Percentiles rank a stretch among this genome's conserved stretches.
Conservation (phyloP, 2,797 vertebrate genomes). For the Manis crassicaudata region DNA sequence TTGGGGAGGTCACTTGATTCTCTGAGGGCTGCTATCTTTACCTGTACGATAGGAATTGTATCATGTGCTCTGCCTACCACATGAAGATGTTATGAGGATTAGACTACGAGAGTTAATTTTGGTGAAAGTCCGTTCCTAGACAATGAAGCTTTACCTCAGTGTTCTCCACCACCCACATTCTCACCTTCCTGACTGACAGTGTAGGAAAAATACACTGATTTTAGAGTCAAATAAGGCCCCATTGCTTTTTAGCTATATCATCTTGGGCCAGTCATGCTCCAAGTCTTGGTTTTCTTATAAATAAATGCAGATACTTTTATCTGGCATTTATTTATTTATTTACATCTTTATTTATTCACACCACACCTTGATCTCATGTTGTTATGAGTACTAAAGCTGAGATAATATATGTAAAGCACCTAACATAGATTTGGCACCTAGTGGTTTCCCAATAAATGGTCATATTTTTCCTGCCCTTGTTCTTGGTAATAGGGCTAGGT, state of each 20-base stretch:
- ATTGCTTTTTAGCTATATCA: neutral
- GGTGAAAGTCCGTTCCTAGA: neutral
- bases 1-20: neutral
- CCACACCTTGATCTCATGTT: neutral
- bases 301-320: neutral
- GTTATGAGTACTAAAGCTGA: neutral
- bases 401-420: neutral
- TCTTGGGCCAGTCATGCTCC: neutral
- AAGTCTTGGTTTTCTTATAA: neutral
- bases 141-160: neutral
- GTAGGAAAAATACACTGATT: neutral
- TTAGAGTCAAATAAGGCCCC: neutral
- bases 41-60: constrained; percentile 13
- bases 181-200: neutral
- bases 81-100: neutral
- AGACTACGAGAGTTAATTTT: neutral
- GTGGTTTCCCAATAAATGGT: neutral
- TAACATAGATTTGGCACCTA: neutral
- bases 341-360: neutral
- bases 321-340: neutral
- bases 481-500: neutral
- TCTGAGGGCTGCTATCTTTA: neutral
- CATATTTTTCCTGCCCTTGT: neutral
- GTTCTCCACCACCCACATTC: neutral
- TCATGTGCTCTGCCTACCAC: neutral